A percentile compares a stretch with the other conserved stretches of the same genome.
phyloP scores from a whole-genome alignment of 2,888 invertebrate genomes.

The Maniola hyperantus region DNA sequence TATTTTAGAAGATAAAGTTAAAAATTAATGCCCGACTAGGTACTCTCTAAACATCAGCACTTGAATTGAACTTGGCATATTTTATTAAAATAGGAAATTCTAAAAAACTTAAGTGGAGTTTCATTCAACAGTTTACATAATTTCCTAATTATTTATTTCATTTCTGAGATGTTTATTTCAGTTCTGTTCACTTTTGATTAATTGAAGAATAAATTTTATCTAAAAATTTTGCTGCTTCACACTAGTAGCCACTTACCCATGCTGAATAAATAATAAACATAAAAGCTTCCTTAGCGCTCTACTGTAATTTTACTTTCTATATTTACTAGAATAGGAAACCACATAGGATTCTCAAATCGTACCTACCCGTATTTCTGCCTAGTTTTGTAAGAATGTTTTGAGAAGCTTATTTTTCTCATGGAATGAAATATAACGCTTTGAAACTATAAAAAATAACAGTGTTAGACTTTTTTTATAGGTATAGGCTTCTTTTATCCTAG shows the following conservation, averaged over 20 bases:
- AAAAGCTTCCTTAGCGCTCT: conserved; percentile 65
- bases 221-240: conserved; percentile 32
- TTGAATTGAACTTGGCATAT: neutral
- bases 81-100: neutral
- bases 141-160: too few relatives aligned
- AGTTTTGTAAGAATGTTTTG: neutral
- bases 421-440: too few relatives aligned
- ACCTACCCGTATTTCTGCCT: neutral
- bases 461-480: too few relatives aligned
- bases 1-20: too few relatives aligned
- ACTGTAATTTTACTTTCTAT: conserved; percentile 8
- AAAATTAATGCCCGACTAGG: neutral
- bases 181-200: neutral
- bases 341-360: neutral
- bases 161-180: too few relatives aligned
- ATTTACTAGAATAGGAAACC: neutral
- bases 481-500: too few relatives aligned
- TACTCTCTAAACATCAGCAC: neutral
- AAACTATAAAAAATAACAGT: too few relatives aligned
- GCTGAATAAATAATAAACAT: conserved; percentile 72
- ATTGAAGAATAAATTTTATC: conserved; percentile 29
- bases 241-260: conserved; percentile 18
- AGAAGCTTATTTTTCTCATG: neutral
- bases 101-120: neutral
- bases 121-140: neutral